phyloP scores from a whole-genome alignment of 2,888 invertebrate species.

The Byasa hedistus region DNA sequence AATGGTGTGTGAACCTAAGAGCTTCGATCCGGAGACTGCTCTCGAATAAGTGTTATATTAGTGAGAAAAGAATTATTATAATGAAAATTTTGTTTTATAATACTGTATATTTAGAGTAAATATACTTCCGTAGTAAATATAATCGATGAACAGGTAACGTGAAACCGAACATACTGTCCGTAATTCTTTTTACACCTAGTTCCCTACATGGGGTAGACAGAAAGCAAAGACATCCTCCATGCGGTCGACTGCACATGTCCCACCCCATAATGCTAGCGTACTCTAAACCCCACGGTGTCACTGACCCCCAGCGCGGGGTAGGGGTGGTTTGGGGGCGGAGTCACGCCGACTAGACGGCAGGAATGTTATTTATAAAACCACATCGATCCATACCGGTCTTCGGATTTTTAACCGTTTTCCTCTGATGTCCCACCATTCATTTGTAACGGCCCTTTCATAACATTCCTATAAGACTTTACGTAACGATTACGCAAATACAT shows the following conservation, averaged over 20 bases:
- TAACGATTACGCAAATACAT: not conserved
- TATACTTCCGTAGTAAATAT: not conserved
- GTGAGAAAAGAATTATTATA: too few relatives aligned
- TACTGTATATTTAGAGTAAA: not conserved
- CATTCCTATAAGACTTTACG: not conserved
- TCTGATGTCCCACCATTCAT: slow-evolving; percentile 22
- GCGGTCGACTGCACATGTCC: slow-evolving; percentile 30
- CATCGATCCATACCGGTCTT: slow-evolving; percentile 43
- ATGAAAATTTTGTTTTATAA: too few relatives aligned
- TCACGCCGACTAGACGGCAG: slow-evolving; percentile 31
- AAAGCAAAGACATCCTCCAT: slow-evolving; percentile 23
- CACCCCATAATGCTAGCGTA: slow-evolving; percentile 26
- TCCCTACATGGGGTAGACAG: slow-evolving; percentile 26
- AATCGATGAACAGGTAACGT: slow-evolving; percentile 12
- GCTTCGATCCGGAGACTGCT: too few relatives aligned
- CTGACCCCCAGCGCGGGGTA: slow-evolving; percentile 29
- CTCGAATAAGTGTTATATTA: too few relatives aligned
- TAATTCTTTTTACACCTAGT: slow-evolving; percentile 26
- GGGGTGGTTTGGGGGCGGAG: slow-evolving; percentile 32
- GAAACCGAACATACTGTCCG: slow-evolving; percentile 11
- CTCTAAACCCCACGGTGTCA: slow-evolving; percentile 30
- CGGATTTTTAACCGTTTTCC: slow-evolving; percentile 27
- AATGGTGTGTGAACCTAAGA: too few relatives aligned
- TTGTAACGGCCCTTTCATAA: not conserved
- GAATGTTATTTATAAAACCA: slow-evolving; percentile 42